Conservation (phyloP, 2,888 invertebrate species). For the Galerucella calmariensis region DNA sequence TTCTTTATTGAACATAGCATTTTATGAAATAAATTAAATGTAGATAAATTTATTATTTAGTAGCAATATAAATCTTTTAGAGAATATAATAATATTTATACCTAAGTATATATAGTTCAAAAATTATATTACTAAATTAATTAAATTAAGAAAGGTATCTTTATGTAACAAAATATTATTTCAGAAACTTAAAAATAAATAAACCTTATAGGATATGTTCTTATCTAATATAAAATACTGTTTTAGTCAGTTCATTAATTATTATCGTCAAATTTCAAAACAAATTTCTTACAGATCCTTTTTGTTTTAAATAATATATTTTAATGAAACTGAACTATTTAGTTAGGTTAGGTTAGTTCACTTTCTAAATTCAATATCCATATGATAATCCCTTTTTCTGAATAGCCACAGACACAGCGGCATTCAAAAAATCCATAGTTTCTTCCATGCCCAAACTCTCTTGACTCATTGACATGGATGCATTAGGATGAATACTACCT, state of each 20-base stretch:
- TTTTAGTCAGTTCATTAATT: background rate
- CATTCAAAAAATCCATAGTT: constrained; percentile 72
- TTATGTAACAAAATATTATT: too few species aligned
- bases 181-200: too few species aligned
- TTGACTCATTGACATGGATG: constrained; percentile 34
- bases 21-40: too few species aligned
- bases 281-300: background rate
- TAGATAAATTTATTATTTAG: too few species aligned
- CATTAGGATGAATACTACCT: constrained; percentile 40
- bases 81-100: too few species aligned
- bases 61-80: too few species aligned
- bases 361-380: constrained; percentile 36
- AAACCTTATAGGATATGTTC: background rate
- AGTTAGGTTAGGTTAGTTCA: background rate
- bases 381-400: constrained; percentile 76
- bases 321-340: background rate
- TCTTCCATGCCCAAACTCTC: constrained; percentile 48
- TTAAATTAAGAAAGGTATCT: too few species aligned
- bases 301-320: background rate
- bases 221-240: constrained; percentile 9
- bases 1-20: too few species aligned
- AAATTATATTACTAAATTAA: too few species aligned
- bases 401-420: constrained; percentile 80
- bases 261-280: background rate
- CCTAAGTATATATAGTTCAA: too few species aligned